Percentiles rank a stretch among this genome's conserved stretches.
Evolutionary conservation across 2,888 invertebrate genomes (phyloP).

Genomic region (Drosophila robusta): DNA sequence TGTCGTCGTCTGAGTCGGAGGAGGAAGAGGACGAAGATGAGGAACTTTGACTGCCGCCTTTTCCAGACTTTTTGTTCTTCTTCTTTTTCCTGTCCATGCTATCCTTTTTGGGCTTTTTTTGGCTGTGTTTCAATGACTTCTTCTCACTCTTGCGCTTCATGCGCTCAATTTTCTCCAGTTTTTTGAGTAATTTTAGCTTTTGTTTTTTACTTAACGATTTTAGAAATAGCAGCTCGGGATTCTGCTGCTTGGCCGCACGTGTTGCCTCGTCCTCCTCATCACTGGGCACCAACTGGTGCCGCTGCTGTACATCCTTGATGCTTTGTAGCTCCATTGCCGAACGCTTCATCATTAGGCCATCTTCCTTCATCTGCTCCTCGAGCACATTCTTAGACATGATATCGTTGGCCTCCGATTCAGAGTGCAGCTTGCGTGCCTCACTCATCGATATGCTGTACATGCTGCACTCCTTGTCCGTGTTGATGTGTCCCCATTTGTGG

Average conservation of each 20-base stretch:
- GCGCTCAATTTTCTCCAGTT: constrained; percentile 89
- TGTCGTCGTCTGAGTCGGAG: constrained; percentile 49
- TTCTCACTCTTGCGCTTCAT: constrained; percentile 71
- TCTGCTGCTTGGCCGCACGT: constrained; percentile 75
- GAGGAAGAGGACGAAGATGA: constrained; percentile 55
- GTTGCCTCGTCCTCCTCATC: constrained; percentile 81
- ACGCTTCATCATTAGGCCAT: constrained; percentile 95
- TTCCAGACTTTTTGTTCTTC: constrained; percentile 54
- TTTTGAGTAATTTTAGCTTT: constrained; percentile 95
- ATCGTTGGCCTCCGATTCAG: constrained; percentile 88
- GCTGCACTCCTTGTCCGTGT: constrained; percentile 96
- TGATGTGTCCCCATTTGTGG: constrained; percentile 98
- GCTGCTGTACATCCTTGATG: constrained; percentile 85
- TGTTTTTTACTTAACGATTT: constrained; percentile 94
- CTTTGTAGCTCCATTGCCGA: constrained; percentile 88
- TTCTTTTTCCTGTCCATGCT: constrained; percentile 58
- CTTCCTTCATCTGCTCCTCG: constrained; percentile 96
- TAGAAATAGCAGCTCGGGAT: constrained; percentile 91
- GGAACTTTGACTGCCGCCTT: constrained; percentile 31
- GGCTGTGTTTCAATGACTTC: constrained; percentile 38
- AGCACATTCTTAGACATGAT: constrained; percentile 88
- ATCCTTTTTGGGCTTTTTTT: constrained; percentile 62
- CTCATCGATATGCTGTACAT: constrained; percentile 94
- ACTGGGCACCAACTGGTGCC: constrained; percentile 88
- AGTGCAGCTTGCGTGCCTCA: constrained; percentile 90